A percentile compares a stretch with the other conserved stretches of the same genome.
These are phyloP conservation scores for Mesembrinibis cayennensis DNA, from an alignment of 2,113 vertebrate genomes.

Conservation along the genomic window DNA sequence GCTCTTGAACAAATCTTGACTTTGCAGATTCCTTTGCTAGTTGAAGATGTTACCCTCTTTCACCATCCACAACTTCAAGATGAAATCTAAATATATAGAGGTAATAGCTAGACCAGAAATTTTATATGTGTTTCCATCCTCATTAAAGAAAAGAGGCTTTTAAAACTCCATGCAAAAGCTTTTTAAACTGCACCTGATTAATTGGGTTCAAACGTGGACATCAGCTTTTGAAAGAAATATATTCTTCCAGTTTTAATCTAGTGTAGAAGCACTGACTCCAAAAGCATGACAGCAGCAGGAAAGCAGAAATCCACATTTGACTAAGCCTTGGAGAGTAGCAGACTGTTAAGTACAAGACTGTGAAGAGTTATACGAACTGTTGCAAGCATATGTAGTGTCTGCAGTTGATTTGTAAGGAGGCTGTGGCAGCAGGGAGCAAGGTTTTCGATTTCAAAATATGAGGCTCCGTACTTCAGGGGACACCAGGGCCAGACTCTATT, in stretches of 20 bases:
- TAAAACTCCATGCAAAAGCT: not conserved
- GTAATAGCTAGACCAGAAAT: not conserved
- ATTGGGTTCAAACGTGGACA: not conserved
- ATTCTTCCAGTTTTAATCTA: not conserved
- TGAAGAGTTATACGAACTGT: not conserved
- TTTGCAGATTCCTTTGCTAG: not conserved
- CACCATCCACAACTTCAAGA: not conserved
- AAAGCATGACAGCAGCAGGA: not conserved
- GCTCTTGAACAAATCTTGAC: not conserved
- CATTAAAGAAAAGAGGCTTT: not conserved
- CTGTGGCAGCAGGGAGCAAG: not conserved
- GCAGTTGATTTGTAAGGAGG: not conserved
- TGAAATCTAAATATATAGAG: not conserved
- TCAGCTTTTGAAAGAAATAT: not conserved
- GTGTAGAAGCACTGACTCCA: not conserved
- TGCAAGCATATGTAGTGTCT: not conserved
- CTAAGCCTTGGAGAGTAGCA: not conserved
- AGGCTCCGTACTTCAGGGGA: not conserved
- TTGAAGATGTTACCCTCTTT: not conserved
- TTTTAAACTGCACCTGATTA: not conserved
- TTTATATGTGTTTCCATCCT: not conserved
- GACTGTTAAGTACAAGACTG: not conserved
- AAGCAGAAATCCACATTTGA: not conserved
- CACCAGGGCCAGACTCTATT: not conserved
- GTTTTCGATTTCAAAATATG: not conserved